Evolutionary conservation across 2,888 invertebrate genomes (phyloP).

Genomic region (Siphlonurus alternatus): DNA sequence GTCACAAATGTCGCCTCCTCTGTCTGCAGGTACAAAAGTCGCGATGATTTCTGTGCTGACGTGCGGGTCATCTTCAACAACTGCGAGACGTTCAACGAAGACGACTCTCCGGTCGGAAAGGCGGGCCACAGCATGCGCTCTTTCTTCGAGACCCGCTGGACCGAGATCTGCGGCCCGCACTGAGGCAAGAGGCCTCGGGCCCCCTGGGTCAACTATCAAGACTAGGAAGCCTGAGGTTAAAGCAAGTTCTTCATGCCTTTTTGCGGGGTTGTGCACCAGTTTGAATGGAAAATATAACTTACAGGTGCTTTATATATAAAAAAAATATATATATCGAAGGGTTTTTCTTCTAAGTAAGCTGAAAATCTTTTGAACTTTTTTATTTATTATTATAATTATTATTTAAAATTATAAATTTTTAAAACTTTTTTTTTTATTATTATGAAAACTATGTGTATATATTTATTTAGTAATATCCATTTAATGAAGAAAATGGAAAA

Average conservation of each 20-base stretch:
- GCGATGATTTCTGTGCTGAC: conserved; percentile 84
- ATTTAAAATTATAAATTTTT: background rate
- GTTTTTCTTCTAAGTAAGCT: background rate
- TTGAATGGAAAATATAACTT: background rate
- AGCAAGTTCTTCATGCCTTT: background rate
- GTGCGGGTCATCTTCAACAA: conserved; percentile 91
- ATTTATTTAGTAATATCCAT: conserved; percentile 2
- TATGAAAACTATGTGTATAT: conserved; percentile 4
- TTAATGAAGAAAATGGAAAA: background rate
- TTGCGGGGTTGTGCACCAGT: background rate
- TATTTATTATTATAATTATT: background rate
- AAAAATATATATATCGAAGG: background rate
- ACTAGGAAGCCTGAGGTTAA: background rate
- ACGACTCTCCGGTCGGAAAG: conserved; percentile 92
- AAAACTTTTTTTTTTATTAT: background rate
- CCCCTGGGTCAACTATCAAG: background rate
- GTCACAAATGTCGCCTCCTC: too few species aligned
- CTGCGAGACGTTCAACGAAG: conserved; percentile 96
- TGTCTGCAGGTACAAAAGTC: conserved; percentile 79
- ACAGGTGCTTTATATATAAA: background rate
- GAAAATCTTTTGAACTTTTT: background rate
- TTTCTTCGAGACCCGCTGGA: conserved; percentile 85
- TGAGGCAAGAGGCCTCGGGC: conserved; percentile 11
- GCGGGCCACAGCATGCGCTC: conserved; percentile 87
- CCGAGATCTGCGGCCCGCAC: conserved; percentile 38